phyloP scores from a whole-genome alignment of 2,113 vertebrate species.

The Tragulus kanchil region DNA sequence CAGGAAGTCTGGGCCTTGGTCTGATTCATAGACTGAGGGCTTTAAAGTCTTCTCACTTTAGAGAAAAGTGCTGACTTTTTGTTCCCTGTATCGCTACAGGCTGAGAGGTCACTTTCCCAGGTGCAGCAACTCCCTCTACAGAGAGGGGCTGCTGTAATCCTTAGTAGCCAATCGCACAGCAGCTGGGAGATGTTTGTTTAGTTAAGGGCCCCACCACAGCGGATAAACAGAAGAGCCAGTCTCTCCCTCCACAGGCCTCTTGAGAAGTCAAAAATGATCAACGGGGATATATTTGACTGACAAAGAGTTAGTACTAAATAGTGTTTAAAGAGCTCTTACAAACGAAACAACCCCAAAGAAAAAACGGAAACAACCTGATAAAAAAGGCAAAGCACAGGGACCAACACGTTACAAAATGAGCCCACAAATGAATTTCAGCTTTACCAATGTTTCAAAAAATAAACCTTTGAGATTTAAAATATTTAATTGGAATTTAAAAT shows the following conservation, averaged over 20 bases:
- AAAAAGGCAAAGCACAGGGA: background rate
- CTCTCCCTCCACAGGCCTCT: background rate
- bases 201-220: background rate
- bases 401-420: background rate
- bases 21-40: background rate
- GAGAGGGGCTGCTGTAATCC: background rate
- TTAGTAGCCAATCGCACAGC: background rate
- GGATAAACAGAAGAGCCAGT: background rate
- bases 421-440: background rate
- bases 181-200: background rate
- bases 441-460: conserved; percentile 49
- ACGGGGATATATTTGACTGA: background rate
- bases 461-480: too few species aligned
- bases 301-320: background rate
- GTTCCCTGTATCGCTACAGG: background rate
- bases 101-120: background rate
- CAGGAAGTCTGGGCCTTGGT: background rate
- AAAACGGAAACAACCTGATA: background rate
- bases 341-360: background rate
- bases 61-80: background rate
- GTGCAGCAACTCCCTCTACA: background rate
- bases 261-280: conserved; percentile 5
- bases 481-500: conserved; percentile 30
- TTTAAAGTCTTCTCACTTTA: background rate
- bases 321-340: conserved; percentile 26